Evolutionary conservation across 1,140 invertebrate species (phyloP).

Genomic region (Propsilocerus akamusi): DNA sequence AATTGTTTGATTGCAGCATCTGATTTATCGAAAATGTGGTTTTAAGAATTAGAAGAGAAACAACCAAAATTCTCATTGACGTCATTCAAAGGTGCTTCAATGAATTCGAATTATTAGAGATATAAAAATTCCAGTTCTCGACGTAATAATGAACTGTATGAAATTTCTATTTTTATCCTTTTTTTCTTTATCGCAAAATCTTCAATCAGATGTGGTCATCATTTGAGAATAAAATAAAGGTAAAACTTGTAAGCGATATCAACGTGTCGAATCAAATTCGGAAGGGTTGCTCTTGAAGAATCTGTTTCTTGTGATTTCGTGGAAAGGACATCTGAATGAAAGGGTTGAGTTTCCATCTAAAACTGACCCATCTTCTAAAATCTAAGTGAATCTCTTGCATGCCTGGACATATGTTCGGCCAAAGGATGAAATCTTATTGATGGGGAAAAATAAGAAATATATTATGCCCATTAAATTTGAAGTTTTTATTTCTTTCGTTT

Average conservation of each 20-base stretch:
- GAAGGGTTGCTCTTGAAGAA: not conserved
- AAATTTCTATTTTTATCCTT: too few species aligned
- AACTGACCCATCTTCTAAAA: too few species aligned
- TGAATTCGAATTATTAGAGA: not conserved
- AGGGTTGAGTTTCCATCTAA: too few species aligned
- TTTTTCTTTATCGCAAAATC: not conserved
- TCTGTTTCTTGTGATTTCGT: not conserved
- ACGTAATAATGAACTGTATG: not conserved
- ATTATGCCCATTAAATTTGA: not conserved
- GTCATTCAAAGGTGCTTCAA: not conserved
- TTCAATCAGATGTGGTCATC: slow-evolving; percentile 3
- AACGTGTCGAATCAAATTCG: slow-evolving; percentile 3
- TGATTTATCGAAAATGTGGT: too few species aligned
- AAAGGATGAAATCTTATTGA: not conserved
- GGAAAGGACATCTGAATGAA: too few species aligned
- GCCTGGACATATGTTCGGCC: not conserved
- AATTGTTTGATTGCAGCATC: too few species aligned
- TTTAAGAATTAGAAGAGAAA: too few species aligned
- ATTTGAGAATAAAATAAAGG: too few species aligned
- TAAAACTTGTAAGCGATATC: too few species aligned
- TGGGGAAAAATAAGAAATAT: not conserved
- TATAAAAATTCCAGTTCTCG: not conserved
- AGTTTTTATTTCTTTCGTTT: not conserved
- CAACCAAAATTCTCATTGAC: too few species aligned
- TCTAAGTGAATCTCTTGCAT: not conserved